A percentile compares a stretch with the other conserved stretches of the same genome.
Conservation (phyloP, 2,888 invertebrate species). For the Tenthredo distinguenda region DNA sequence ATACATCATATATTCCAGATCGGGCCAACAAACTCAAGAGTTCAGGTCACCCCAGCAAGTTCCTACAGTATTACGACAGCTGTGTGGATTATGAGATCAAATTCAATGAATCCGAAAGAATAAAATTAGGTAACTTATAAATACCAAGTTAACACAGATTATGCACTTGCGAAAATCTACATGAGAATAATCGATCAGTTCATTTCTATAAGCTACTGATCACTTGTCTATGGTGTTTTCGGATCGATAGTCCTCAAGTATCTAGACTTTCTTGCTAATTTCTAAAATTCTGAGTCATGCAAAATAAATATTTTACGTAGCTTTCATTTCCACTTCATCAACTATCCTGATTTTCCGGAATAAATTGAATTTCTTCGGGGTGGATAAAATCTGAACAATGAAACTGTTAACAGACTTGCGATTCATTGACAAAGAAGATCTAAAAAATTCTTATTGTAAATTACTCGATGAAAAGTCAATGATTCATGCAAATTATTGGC, state of each 20-base stretch:
- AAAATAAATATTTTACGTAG: too few relatives aligned
- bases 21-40: constrained; percentile 60
- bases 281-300: too few relatives aligned
- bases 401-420: not conserved
- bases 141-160: too few relatives aligned
- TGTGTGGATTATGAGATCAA: constrained; percentile 64
- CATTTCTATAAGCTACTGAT: not conserved
- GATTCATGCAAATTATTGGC: not conserved
- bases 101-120: constrained; percentile 57
- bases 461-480: not conserved
- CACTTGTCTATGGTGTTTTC: not conserved
- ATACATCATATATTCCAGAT: constrained; percentile 32
- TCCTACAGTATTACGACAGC: constrained; percentile 63
- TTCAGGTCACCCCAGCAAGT: constrained; percentile 9
- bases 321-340: too few relatives aligned
- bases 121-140: constrained; percentile 59
- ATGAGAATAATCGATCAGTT: not conserved
- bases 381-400: too few relatives aligned
- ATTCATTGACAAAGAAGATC: not conserved
- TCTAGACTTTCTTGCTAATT: too few relatives aligned
- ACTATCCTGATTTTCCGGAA: too few relatives aligned
- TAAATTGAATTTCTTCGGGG: too few relatives aligned
- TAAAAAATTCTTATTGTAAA: not conserved
- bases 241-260: too few relatives aligned
- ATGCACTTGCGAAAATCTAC: not conserved